Base-by-base conservation (phyloP, 2,113 vertebrate genomes). In the Gnathonemus echidnorhynchus region DNA sequence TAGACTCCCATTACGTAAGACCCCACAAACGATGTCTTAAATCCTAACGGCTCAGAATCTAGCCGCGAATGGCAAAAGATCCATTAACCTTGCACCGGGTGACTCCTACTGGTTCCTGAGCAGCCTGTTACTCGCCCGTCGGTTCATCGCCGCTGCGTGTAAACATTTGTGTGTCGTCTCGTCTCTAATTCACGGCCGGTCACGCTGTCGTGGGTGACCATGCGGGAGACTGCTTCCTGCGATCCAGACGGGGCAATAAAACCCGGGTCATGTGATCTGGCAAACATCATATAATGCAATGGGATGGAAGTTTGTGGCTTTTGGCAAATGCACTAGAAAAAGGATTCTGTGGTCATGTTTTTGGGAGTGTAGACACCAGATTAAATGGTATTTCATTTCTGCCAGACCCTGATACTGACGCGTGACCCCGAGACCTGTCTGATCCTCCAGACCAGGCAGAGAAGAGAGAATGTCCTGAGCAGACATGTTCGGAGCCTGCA, bases 151-250 rank as follows among this genome's bases (percentile, higher is more conserved):
- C 48, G 92, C 92, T 91, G 90, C 86, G 90, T 86, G 87, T 92
- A 93, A 92, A 94, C 90, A 92, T 92, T 92, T 89, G 92, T 90
- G 66, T 45, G 89, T 91, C 88, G 52, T 85, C 88, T 50, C 49
- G 17, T 90, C 92, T 89, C 1, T 91, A 52, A 92, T 92, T 83
- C 88, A 90, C 92, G 90, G 90, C 91, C 80, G 87, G 84, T 91
- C 70, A 52, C 92, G 89, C 15, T 77, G 74, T 39, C 35, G 1
- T 5, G 35, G 74, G 35, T 19, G 31, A 77, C 70, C 58, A 1
- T 9, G 8, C 58, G n/a, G 58, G 58, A 66, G 58, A n/a, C 58
- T n/a, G 62, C 62, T 70, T 70, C 62, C 62, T 31, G 62, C n/a
- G 17, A 80, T 80, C 74, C 74, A 80, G 35, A 42, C 35, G 15